A percentile compares a stretch with the other conserved stretches of the same genome.
Conservation (phyloP, 2,113 vertebrate species). For the Ascaphus truei region DNA sequence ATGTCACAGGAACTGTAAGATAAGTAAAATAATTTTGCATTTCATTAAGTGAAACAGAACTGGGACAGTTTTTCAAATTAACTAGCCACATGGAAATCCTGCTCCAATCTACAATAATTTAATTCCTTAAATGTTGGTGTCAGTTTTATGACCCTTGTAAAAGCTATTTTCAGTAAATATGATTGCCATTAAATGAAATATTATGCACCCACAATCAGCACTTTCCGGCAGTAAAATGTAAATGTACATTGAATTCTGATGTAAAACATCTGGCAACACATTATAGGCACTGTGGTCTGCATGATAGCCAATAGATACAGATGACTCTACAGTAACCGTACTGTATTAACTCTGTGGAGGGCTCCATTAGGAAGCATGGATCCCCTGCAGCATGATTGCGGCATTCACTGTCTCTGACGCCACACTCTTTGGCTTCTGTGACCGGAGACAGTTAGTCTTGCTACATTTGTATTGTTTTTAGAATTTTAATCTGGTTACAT, state of each 20-base stretch:
- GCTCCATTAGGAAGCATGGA: too few relatives aligned
- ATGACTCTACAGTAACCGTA: too few relatives aligned
- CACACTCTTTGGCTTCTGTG: too few relatives aligned
- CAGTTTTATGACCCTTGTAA: conserved; percentile 23
- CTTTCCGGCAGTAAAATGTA: neutral
- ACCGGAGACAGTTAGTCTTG: too few relatives aligned
- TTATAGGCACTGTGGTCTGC: neutral
- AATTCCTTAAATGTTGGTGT: neutral
- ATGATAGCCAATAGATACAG: neutral
- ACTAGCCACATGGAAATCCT: too few relatives aligned
- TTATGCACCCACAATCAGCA: neutral
- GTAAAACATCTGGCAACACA: neutral
- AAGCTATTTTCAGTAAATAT: conserved; percentile 2
- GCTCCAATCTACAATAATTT: neutral
- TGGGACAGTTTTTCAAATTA: too few relatives aligned
- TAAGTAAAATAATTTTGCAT: too few relatives aligned
- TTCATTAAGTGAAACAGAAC: too few relatives aligned
- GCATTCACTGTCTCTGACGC: too few relatives aligned
- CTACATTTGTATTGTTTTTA: neutral
- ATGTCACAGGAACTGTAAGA: too few relatives aligned
- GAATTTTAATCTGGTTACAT: neutral
- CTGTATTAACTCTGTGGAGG: too few relatives aligned
- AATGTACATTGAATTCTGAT: neutral
- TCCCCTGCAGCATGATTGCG: too few relatives aligned
- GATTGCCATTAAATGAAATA: neutral